Percentiles rank a stretch among this genome's conserved stretches.
phyloP scores from a whole-genome alignment of 2,888 invertebrate species.

The Notodonta ziczac region DNA sequence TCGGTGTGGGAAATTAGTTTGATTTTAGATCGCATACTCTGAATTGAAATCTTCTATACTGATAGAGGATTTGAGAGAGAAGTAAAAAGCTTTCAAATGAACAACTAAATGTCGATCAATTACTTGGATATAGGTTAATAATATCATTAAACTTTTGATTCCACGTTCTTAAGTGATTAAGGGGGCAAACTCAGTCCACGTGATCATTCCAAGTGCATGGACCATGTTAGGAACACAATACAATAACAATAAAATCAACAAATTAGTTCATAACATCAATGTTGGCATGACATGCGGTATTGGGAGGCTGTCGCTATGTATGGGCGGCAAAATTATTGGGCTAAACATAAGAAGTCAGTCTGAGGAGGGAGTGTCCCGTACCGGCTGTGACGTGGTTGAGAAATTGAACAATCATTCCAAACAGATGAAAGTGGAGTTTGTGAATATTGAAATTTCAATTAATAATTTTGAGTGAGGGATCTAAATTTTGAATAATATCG shows the following conservation, averaged over 20 bases:
- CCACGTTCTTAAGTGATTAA: constrained; percentile 43
- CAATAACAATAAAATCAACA: constrained; percentile 54
- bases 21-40: not conserved
- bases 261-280: constrained; percentile 51
- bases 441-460: constrained; percentile 4
- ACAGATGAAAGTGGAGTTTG: not conserved
- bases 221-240: constrained; percentile 62
- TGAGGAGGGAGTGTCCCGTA: constrained; percentile 34
- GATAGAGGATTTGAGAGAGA: too few relatives aligned
- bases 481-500: not conserved
- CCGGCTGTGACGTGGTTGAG: constrained; percentile 16
- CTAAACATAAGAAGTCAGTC: constrained; percentile 30
- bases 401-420: constrained; percentile 6
- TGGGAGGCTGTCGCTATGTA: constrained; percentile 35
- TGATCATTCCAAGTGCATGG: constrained; percentile 61
- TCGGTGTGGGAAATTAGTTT: constrained; percentile 6
- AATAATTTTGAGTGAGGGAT: not conserved
- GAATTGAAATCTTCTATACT: not conserved
- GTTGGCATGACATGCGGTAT: constrained; percentile 75
- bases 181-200: constrained; percentile 55
- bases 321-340: constrained; percentile 26
- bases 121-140: not conserved
- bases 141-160: constrained; percentile 39
- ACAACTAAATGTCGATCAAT: not conserved
- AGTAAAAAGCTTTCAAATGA: constrained; percentile 1